phyloP scores from a whole-genome alignment of 2,113 vertebrate species.

The Excalfactoria chinensis region DNA sequence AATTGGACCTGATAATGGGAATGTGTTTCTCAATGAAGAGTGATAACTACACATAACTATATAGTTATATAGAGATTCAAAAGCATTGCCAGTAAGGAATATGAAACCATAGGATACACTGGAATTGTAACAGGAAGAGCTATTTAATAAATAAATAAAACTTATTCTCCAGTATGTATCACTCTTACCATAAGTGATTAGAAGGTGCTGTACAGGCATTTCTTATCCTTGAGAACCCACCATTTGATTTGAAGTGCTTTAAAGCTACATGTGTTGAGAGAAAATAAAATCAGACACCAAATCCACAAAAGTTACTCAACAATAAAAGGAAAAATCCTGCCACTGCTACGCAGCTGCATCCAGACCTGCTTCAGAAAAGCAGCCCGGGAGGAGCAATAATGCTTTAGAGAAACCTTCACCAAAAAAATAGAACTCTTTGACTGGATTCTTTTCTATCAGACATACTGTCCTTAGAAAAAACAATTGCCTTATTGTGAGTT shows the following conservation, averaged over 20 bases:
- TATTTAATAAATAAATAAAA: background rate
- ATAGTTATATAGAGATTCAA: background rate
- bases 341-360: background rate
- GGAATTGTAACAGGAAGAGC: background rate
- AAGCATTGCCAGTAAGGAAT: background rate
- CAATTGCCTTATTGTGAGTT: background rate
- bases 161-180: background rate
- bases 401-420: background rate
- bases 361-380: background rate
- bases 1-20: background rate
- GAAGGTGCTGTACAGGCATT: background rate
- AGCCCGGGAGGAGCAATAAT: background rate
- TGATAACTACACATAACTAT: background rate
- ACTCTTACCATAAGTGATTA: background rate
- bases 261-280: background rate
- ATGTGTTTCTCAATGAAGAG: background rate
- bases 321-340: background rate
- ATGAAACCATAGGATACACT: background rate
- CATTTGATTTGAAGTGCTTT: background rate
- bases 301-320: background rate
- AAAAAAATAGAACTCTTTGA: background rate
- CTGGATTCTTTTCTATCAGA: background rate
- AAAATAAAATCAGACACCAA: background rate
- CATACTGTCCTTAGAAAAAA: background rate
- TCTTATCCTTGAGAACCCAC: background rate